Conservation (phyloP, 92 coral and sea anemone genomes). For the Zoanthus solanderi region DNA sequence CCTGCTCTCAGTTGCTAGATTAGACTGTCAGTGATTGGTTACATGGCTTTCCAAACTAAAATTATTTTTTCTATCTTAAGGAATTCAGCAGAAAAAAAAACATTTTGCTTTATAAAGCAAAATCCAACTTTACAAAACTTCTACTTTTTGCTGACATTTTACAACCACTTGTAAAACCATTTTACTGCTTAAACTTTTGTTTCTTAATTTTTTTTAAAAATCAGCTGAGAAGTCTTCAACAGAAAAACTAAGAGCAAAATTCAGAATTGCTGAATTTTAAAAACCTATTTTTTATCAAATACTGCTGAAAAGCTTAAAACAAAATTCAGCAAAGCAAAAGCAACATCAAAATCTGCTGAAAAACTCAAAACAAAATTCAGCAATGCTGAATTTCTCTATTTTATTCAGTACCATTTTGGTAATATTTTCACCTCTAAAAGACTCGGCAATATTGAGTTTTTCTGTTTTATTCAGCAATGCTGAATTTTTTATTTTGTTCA, state of each 20-base stretch:
- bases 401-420: slow-evolving; percentile 12
- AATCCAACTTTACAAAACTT: slow-evolving; percentile 5
- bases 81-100: slow-evolving; percentile 7
- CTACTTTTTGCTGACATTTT: slow-evolving; percentile 19
- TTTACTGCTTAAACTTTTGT: not conserved
- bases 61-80: slow-evolving; percentile 20
- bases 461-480: slow-evolving; percentile 6
- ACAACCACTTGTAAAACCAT: slow-evolving; percentile 18
- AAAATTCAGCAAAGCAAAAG: not conserved
- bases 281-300: not conserved
- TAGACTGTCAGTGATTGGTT: slow-evolving; percentile 2
- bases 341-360: not conserved
- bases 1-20: slow-evolving; percentile 46
- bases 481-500: slow-evolving; percentile 1
- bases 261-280: slow-evolving; percentile 15
- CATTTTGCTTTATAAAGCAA: slow-evolving; percentile 18
- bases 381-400: not conserved
- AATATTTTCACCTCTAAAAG: slow-evolving; percentile 13
- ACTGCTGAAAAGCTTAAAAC: not conserved
- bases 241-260: slow-evolving; percentile 13
- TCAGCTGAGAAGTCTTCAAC: slow-evolving; percentile 10
- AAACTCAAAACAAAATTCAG: slow-evolving; percentile 6
- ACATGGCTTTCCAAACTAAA: slow-evolving; percentile 30
- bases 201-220: slow-evolving; percentile 10
- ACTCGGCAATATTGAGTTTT: not conserved